Base-by-base conservation (phyloP, 92 coral and sea anemone genomes). In the Heliopora coerulea region DNA sequence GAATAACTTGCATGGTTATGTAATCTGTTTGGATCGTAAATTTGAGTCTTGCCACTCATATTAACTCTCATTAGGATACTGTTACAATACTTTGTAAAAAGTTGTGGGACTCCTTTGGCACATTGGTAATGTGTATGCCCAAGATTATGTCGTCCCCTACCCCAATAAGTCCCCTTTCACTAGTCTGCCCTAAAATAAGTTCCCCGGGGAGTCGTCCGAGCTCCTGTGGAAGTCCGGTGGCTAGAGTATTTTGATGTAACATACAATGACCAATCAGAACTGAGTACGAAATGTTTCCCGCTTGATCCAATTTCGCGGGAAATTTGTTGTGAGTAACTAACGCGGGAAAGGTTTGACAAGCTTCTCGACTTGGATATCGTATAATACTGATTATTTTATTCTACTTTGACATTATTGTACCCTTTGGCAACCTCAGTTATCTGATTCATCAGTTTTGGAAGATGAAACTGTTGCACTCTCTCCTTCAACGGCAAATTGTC, bases 271-370 rank as follows among this genome's bases (percentile, higher is more conserved):
- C 58, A 44, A 42, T 66, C 73, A 66, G 3, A 48, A 15, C 25
- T 7, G 20, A 1, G 73, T 42, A 48, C 42, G 24, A 33, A 66
- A 24, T 42, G 24, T 44, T 46, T 67, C 74, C 24, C 74, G 74
- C 74, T 58, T 67, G 33, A 67, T 67, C 2, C n/a, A 23, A 44
- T 29, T 67, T 67, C 24, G 74, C 74, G 74, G 74, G 74, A 67
- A 48, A 49, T 46, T 67, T 67, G 39, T 44, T 44, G 58, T 35
- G 58, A 27, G 26, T 21, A 14, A 44, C 17, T 37, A 37, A 37
- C 52, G 52, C 52, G 52, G 14, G 52, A 46, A 46, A 46, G 52
- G 15, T n/a, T n/a, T n/a, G n/a, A n/a, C 5, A 37, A 37, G 12
- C 42, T 4, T 15, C 52, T 46, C 52, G 2, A 37, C 42, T 37